Conservation (phyloP, 2,113 vertebrate species). For the Parus major region DNA sequence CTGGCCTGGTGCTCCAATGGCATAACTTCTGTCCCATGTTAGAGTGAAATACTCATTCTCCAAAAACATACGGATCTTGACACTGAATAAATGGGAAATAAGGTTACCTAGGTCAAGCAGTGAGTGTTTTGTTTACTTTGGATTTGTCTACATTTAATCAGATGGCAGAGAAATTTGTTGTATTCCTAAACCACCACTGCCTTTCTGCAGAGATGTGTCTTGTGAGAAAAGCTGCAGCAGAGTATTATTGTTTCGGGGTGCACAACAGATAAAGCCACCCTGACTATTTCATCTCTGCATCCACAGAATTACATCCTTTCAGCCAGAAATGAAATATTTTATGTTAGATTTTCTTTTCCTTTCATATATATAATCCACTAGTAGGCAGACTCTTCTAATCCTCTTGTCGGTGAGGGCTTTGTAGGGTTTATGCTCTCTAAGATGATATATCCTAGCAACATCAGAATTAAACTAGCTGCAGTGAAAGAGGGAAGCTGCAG, state of each 20-base stretch:
- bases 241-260: background rate
- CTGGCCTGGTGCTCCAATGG: fast-evolving
- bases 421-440: slow-evolving; percentile 34
- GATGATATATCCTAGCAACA: slow-evolving; percentile 58
- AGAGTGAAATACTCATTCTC: background rate
- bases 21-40: background rate
- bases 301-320: background rate
- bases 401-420: slow-evolving; percentile 3
- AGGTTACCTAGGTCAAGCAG: background rate
- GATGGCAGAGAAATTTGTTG: background rate
- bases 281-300: background rate
- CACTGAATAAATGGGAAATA: background rate
- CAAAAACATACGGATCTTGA: background rate
- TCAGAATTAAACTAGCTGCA: slow-evolving; percentile 24
- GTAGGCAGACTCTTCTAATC: slow-evolving; percentile 44
- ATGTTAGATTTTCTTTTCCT: background rate
- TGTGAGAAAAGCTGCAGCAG: background rate
- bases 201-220: background rate
- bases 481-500: background rate
- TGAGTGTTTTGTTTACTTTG: background rate
- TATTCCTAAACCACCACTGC: background rate
- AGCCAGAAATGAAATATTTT: background rate
- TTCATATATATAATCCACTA: background rate
- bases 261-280: background rate
- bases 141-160: background rate